Percentiles rank a stretch among this genome's conserved stretches.
These are phyloP conservation scores for Podabrus alpinus DNA, from an alignment of 2,888 invertebrate species.

Conservation along the genomic window DNA sequence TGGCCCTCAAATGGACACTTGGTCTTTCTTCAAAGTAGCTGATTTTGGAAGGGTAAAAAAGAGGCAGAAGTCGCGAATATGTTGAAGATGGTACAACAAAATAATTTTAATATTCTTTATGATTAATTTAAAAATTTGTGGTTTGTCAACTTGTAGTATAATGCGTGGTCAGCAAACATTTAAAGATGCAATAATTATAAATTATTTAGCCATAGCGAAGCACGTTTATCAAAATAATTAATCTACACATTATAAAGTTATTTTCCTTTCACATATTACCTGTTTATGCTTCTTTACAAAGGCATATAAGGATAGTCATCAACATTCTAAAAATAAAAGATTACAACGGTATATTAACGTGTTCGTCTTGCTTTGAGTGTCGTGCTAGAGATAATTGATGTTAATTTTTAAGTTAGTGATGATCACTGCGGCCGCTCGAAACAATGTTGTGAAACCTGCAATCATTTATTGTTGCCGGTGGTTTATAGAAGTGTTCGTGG, in stretches of 20 bases:
- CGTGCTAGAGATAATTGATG: neutral
- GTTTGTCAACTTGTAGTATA: neutral
- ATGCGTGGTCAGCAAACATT: neutral
- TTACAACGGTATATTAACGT: neutral
- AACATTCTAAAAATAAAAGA: neutral
- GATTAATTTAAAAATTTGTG: neutral
- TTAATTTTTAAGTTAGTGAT: neutral
- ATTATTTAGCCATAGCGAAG: neutral
- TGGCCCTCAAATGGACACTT: no score
- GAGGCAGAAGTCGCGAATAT: neutral
- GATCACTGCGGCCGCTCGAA: neutral
- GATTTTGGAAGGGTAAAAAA: neutral
- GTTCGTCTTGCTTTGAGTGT: neutral
- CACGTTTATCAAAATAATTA: neutral
- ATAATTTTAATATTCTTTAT: neutral
- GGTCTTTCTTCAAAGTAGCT: no score
- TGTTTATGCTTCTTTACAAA: neutral
- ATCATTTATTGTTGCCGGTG: conserved; percentile 4
- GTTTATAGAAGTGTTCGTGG: conserved; percentile 1
- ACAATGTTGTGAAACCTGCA: conserved; percentile 1
- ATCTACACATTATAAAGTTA: neutral
- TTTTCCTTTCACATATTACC: neutral
- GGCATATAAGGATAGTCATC: neutral
- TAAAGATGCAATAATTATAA: neutral
- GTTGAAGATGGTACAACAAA: neutral